Base-by-base conservation (phyloP, 2,888 invertebrate genomes). In the Luperina testacea region DNA sequence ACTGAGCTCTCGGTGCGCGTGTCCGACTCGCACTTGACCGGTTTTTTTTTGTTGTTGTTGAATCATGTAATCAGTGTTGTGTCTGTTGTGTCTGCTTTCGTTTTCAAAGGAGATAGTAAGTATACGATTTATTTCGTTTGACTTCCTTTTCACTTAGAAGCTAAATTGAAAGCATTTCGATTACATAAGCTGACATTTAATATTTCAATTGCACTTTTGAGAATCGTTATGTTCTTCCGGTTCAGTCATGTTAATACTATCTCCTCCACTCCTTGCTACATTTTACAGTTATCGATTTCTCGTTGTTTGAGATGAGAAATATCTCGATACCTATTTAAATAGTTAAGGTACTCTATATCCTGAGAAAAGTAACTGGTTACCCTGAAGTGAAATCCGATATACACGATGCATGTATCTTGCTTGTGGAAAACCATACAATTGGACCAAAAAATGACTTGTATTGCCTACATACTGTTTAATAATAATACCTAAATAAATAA, bases 141-240 rank as follows among this genome's bases (percentile, higher is more conserved):
- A 61, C 32, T 75, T 74, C 67, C 61, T 74, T 75, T 85, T 75
- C 61, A 48, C 17, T 61, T 71, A 68, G 32, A n/a, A 48, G 20
- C 20, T 15, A n/a, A 53, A 59, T 79, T 70, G 32, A 80, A 83
- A 68, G 69, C 27, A 8, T 51, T 45, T n/a, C 38, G 45, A 38
- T 80, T 79, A 59, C n/a, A 59, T 83, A 70, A 83, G 70, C 68
- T 71, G 65, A 27, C 51, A 65, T 83, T 69, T 45, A 45, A 65
- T 38, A 70, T 57, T 45, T 53, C 3, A 71, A 53, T 48, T 71
- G 51, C 67, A 38, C 27, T 61, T 71, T 24, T 71, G 15, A 48
- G n/a, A 51, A 59, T 24, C 0, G 17, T 42, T 57, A 11, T 11
- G 27, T 75, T 57, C 45, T 9, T 82, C 42, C 51, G 32, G 24